Evolutionary conservation across 2,113 vertebrate genomes (phyloP), one percentile per base, ranked within the genome.

Genomic region (Numenius arquata): DNA sequence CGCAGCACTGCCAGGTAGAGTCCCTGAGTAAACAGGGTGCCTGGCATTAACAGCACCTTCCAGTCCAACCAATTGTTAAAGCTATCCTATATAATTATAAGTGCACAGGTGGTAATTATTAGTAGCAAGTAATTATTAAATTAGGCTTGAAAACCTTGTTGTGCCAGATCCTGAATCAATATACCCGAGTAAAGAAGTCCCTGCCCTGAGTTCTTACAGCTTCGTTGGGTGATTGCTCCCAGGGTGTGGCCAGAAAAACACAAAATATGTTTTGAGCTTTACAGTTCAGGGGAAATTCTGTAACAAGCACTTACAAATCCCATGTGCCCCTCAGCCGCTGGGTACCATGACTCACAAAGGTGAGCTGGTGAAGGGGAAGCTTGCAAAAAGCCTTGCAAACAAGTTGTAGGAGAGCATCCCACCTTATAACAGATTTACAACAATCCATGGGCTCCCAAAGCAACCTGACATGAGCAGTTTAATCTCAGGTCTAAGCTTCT

Each of bases 101-200:
- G 34, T 61, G 20, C 40, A 68, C 40, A 82, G 70, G 27, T 92
- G 71, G 55, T 88, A 88, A 94, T 93, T 95, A 71, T 59, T 89
- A 91, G 81, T 75, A 82, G 61, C 38, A 85, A 68, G 61, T 55
- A 52, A 91, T 92, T 93, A 87, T 48, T 89, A 85, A 91, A 91
- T 82, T 40, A 89, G 62, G 77, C 66, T 91, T 85, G 91, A 89
- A 96, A 94, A 93, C 93, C 85, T 88, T 53, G 89, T 73, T 93
- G 34, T 96, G 66, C 77, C 58, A 88, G 81, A 62, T 91, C 81
- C 84, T 61, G 87, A 79, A 91, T 38, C 87, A 91, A 65, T 43
- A 85, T 9, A 70, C 43, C 66, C 2, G 3, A 88, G 71, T 62
- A 88, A 89, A 65, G 32, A n/a, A 0, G 0, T 89, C 62, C 40